Evolutionary conservation across 1,140 invertebrate genomes (phyloP), one percentile per base, ranked within the genome.

Genomic region (Phymorhynchus buccinoides): DNA sequence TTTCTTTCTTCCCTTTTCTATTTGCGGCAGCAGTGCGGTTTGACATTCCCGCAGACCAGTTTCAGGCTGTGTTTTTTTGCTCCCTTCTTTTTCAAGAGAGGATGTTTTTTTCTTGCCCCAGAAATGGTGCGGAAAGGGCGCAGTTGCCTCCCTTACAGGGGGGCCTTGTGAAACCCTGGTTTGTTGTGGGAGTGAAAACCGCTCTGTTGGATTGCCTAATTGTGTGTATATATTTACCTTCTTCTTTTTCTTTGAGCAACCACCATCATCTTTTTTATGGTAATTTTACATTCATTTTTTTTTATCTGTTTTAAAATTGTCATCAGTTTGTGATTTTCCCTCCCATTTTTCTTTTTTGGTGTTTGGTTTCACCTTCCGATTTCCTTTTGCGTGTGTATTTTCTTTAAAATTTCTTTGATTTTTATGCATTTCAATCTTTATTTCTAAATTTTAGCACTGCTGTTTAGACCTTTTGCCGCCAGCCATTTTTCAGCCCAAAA

Each of bases 71-170:
- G 77, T 52, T 79, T 62, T 62, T 79, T 16, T 18, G 41, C 32
- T 73, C 27, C 44, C 41, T 62, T 27, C n/a, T 6, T 39, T n/a
- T 66, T 73, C 81, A 42, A 37, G 66, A 68, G 56, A 62, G 42
- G 41, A n/a, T n/a, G n/a, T n/a, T 44, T 41, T 83, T 83, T 68
- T 83, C 66, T 83, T 73, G 81, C 73, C 81, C 81, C 81, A 83
- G 81, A 66, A 83, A 83, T 83, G 81, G 81, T 62, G 62, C 81
- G 44, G 73, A 66, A 16, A 75, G 56, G 56, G 22, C 12, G 22
- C 56, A 62, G 14, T 62, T 52, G 22, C 12, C 48, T 52, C 48
- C 48, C 48, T 18, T 52, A n/a, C n/a, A 18, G 22, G 48, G 48
- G 12, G 48, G 12, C 12, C 48, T 14, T 52, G 56, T 62, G 56